Evolutionary conservation across 2,888 invertebrate species (phyloP).

Genomic region (Keiferia lycopersicella): DNA sequence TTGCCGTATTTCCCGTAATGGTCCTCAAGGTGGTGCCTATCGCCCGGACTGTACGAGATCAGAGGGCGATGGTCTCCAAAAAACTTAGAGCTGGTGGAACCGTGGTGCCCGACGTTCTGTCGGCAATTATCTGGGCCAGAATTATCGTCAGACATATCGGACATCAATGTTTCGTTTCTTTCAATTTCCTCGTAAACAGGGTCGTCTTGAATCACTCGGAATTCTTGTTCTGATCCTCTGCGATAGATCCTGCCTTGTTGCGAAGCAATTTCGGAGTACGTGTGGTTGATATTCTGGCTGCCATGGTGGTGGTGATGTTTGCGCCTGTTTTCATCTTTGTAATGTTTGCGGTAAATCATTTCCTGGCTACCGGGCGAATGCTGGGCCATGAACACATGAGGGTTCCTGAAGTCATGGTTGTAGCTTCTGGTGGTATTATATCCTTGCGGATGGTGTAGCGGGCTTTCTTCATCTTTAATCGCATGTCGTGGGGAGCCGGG

Average conservation of each 20-base stretch:
- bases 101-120: constrained; percentile 83
- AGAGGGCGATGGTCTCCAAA: constrained; percentile 91
- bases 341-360: constrained; percentile 74
- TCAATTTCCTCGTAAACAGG: constrained; percentile 92
- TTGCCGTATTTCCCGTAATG: constrained; percentile 76
- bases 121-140: constrained; percentile 84
- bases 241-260: constrained; percentile 75
- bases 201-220: constrained; percentile 84
- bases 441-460: constrained; percentile 67
- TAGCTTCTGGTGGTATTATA: constrained; percentile 74
- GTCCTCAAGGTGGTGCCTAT: constrained; percentile 78
- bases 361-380: constrained; percentile 74
- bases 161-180: constrained; percentile 86
- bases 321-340: constrained; percentile 69
- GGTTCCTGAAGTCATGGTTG: constrained; percentile 74
- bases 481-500: constrained; percentile 74
- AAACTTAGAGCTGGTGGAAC: constrained; percentile 83
- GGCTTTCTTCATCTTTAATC: constrained; percentile 69
- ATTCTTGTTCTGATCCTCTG: constrained; percentile 80
- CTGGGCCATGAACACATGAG: constrained; percentile 75
- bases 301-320: constrained; percentile 78
- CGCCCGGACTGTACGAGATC: constrained; percentile 88
- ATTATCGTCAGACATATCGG: constrained; percentile 89
- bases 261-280: constrained; percentile 87
- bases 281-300: constrained; percentile 85